These are phyloP conservation scores for Phymatocera aterrima DNA, from an alignment of 2,888 invertebrate species.

Conservation along the genomic window DNA sequence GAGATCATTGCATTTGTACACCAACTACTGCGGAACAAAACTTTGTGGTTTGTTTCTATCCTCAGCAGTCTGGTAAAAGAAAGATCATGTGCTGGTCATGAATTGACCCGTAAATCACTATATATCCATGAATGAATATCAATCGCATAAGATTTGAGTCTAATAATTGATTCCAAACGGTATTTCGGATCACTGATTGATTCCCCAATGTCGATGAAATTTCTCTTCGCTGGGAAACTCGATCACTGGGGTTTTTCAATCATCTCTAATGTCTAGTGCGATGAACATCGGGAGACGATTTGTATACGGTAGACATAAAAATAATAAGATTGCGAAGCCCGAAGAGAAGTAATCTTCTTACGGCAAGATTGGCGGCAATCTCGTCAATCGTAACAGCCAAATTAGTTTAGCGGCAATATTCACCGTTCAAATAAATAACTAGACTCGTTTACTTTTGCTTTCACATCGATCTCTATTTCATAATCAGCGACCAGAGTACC, in stretches of 20 bases:
- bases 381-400: not conserved
- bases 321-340: too few relatives aligned
- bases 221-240: not conserved
- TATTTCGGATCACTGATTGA: not conserved
- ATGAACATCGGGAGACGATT: too few relatives aligned
- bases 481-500: constrained; percentile 47
- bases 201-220: not conserved
- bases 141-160: not conserved
- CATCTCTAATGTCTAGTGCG: too few relatives aligned
- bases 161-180: not conserved
- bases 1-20: not conserved
- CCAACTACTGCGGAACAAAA: not conserved
- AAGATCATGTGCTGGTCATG: not conserved
- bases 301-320: too few relatives aligned
- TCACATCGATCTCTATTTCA: constrained; percentile 27
- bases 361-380: not conserved
- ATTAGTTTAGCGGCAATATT: not conserved
- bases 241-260: too few relatives aligned
- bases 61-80: not conserved
- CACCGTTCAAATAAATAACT: constrained; percentile 16
- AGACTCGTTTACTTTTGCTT: constrained; percentile 23
- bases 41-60: not conserved
- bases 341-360: not conserved
- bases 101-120: too few relatives aligned
- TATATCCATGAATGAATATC: not conserved